phyloP scores from a whole-genome alignment of 2,113 vertebrate species.

The Aegithalos caudatus region DNA sequence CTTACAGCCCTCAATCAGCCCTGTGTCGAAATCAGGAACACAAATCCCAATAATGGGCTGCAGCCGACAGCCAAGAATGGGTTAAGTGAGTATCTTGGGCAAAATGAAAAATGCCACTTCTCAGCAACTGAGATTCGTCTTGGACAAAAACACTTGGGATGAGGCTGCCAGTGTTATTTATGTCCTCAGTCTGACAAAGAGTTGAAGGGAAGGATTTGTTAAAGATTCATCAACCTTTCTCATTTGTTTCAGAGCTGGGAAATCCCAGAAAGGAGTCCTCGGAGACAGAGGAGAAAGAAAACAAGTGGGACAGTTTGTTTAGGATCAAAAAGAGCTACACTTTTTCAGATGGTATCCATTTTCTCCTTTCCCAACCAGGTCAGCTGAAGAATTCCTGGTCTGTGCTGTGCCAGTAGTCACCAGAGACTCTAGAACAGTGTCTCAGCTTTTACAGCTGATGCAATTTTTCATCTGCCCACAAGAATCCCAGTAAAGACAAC shows the following conservation, averaged over 20 bases:
- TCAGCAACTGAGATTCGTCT: not conserved
- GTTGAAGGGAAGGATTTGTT: conserved; percentile 9
- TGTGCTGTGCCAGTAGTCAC: not conserved
- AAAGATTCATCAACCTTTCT: conserved; percentile 16
- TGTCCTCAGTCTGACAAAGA: not conserved
- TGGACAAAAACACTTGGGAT: not conserved
- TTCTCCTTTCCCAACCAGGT: not conserved
- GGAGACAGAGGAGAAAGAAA: not conserved
- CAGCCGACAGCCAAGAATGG: not conserved
- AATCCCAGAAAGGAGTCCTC: not conserved
- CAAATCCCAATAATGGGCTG: not conserved
- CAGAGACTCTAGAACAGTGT: not conserved
- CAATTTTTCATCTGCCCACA: not conserved
- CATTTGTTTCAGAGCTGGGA: not conserved
- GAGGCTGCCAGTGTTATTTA: not conserved
- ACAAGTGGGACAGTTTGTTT: not conserved
- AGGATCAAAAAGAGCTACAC: not conserved
- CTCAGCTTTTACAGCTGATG: not conserved
- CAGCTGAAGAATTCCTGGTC: not conserved
- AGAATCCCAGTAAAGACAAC: not conserved
- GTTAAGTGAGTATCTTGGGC: not conserved
- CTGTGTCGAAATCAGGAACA: not conserved
- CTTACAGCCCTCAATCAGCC: not conserved
- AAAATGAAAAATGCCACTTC: not conserved
- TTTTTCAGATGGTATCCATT: not conserved